Evolutionary conservation across 1,140 invertebrate genomes (phyloP).

Genomic region (Drosophila lini): DNA sequence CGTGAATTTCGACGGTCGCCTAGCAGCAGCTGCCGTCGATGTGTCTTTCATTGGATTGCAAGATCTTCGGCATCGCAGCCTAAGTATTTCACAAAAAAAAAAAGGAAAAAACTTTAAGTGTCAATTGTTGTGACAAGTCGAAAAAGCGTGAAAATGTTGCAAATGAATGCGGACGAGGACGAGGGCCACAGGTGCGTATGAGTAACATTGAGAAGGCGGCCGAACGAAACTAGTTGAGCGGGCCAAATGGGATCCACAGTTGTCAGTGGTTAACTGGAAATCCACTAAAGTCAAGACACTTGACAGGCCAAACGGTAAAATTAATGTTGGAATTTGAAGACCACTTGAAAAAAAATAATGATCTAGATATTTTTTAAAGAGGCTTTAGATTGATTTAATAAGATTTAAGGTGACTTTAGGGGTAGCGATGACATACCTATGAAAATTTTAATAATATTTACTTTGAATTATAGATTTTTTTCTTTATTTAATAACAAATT

Average conservation of each 20-base stretch:
- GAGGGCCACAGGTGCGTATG: conserved; percentile 77
- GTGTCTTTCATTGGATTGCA: conserved; percentile 64
- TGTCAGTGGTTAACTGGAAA: conserved; percentile 24
- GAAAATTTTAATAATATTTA: too few species aligned
- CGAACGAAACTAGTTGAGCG: conserved; percentile 70
- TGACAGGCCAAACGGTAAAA: conserved; percentile 20
- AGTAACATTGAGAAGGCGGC: conserved; percentile 78
- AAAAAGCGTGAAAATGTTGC: conserved; percentile 78
- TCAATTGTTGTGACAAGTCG: conserved; percentile 81
- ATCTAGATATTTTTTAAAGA: background rate
- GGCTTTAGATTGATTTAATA: background rate
- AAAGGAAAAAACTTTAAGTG: conserved; percentile 67
- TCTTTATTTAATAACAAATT: fast-evolving
- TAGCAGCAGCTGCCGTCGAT: conserved; percentile 77
- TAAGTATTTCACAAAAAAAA: conserved; percentile 30
- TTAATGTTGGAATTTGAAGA: conserved; percentile 1
- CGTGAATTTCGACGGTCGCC: conserved; percentile 60
- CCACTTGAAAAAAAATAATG: conserved; percentile 5
- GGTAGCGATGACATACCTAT: background rate
- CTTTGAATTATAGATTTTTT: background rate
- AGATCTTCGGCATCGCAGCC: conserved; percentile 41
- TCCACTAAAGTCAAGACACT: conserved; percentile 6
- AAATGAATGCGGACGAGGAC: conserved; percentile 64
- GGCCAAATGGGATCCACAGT: conserved; percentile 43
- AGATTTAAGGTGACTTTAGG: background rate